Conservation (phyloP, 2,888 invertebrate species). For the Eupithecia exiguata region DNA sequence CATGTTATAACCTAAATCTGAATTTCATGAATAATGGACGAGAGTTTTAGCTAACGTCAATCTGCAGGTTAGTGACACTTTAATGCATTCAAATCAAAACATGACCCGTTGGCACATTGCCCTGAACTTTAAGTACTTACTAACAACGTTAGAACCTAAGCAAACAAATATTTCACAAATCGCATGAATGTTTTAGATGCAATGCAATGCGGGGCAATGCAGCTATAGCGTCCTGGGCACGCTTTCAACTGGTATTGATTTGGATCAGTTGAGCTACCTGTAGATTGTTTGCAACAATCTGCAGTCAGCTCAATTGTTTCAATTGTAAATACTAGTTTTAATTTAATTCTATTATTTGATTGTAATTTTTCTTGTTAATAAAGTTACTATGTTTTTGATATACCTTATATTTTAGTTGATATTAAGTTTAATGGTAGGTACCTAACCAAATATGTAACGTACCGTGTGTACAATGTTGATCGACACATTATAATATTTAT, state of each 20-base stretch:
- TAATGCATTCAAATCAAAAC: conserved; percentile 1
- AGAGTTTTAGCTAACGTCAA: neutral
- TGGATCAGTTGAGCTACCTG: too few species aligned
- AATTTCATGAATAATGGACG: neutral
- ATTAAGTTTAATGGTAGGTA: too few species aligned
- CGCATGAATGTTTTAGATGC: neutral
- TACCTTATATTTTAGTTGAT: too few species aligned
- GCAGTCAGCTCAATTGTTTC: too few species aligned
- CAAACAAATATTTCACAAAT: neutral
- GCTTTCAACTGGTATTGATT: too few species aligned
- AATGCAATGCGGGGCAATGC: too few species aligned
- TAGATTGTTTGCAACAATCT: too few species aligned
- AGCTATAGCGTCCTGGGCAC: too few species aligned
- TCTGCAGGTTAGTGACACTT: neutral
- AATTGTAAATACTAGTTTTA: too few species aligned
- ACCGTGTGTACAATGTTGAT: neutral
- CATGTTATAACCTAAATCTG: neutral
- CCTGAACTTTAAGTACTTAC: conserved; percentile 1
- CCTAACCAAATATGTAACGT: neutral
- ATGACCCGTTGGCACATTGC: conserved; percentile 3
- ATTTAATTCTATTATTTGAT: too few species aligned
- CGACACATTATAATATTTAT: neutral
- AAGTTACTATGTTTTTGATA: too few species aligned
- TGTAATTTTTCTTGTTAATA: too few species aligned
- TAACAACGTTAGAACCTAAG: neutral